phyloP scores from a whole-genome alignment of 2,113 vertebrate genomes.

The Oostethus manadensis region DNA sequence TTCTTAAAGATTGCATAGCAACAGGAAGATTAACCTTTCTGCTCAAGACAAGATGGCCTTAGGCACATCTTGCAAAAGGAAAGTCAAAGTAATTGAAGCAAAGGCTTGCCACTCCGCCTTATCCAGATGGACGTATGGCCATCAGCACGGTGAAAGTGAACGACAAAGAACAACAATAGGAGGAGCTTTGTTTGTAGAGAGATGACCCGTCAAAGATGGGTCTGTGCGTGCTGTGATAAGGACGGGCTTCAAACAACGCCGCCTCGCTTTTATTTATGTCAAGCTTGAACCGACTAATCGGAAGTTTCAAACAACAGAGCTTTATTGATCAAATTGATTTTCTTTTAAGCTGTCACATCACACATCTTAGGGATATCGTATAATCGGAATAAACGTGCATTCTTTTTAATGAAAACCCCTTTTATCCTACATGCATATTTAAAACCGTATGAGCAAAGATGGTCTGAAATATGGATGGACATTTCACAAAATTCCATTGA shows the following conservation, averaged over 20 bases:
- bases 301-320: not conserved
- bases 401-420: too few species aligned
- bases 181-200: conserved; percentile 26
- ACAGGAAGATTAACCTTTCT: conserved; percentile 7
- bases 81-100: conserved; percentile 9
- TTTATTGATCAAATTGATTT: not conserved
- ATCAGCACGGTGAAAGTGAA: conserved; percentile 9
- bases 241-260: conserved; percentile 16
- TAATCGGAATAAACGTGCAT: too few species aligned
- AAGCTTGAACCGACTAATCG: conserved; percentile 12
- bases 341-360: too few species aligned
- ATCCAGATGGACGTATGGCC: conserved; percentile 9
- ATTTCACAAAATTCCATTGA: too few species aligned
- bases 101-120: conserved; percentile 1
- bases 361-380: too few species aligned
- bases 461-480: too few species aligned
- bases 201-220: conserved; percentile 18
- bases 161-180: not conserved
- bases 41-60: conserved; percentile 6
- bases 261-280: conserved; percentile 15
- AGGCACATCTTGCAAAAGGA: conserved; percentile 1
- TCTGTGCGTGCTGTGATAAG: conserved; percentile 31
- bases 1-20: conserved; percentile 9
- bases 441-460: too few species aligned
- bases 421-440: too few species aligned